A percentile compares a stretch with the other conserved stretches of the same genome.
phyloP scores from a whole-genome alignment of 2,113 vertebrate genomes.

The Ptychochromis oligacanthus region DNA sequence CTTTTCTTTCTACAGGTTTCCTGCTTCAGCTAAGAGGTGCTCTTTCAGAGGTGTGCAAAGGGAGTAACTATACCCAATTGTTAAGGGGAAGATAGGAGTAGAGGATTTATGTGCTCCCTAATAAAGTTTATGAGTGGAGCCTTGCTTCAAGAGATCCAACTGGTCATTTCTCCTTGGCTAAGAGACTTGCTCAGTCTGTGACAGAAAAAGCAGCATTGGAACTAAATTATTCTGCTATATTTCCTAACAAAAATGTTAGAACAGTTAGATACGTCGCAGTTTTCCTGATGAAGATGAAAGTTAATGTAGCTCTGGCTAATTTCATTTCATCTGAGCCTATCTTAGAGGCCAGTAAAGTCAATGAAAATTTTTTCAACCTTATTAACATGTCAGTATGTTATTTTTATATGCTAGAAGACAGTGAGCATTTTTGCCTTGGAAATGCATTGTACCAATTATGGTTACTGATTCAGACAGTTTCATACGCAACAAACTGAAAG shows the following conservation, averaged over 20 bases:
- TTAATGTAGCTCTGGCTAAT: not conserved
- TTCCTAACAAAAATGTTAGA: not conserved
- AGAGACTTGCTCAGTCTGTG: not conserved
- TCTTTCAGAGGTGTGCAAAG: constrained; percentile 3
- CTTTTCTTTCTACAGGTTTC: not conserved
- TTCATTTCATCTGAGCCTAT: not conserved
- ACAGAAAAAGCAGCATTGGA: not conserved
- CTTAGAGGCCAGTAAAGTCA: not conserved
- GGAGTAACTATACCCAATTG: not conserved
- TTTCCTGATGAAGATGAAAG: not conserved
- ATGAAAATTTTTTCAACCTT: not conserved
- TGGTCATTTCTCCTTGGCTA: constrained; percentile 36
- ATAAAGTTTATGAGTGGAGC: constrained; percentile 66
- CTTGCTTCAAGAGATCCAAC: constrained; percentile 46
- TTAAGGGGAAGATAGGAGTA: not conserved
- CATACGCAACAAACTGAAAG: not conserved
- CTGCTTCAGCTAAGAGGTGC: not conserved
- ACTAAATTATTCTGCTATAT: not conserved
- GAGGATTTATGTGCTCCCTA: constrained; percentile 58
- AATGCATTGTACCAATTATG: not conserved
- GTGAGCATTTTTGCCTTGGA: not conserved
- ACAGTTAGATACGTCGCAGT: not conserved
- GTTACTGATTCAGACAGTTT: not conserved
- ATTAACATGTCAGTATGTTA: not conserved
- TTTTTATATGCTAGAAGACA: no score